Evolutionary conservation across 2,797 vertebrate genomes (phyloP), one percentile per base, ranked within the genome.

Genomic region (Buphagus erythrorhynchus): DNA sequence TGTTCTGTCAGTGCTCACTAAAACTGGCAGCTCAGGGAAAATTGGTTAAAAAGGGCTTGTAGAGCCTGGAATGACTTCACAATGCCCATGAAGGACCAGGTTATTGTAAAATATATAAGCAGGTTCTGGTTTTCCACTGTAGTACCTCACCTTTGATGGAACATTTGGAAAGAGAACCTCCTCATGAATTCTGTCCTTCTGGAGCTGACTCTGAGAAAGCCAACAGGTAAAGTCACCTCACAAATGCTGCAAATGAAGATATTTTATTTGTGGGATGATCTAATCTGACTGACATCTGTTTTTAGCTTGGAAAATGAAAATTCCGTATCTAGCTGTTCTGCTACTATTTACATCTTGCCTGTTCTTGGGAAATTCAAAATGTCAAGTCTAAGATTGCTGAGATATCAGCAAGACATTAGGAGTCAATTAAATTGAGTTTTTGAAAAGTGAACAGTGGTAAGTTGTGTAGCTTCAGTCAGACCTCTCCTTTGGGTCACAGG

Each of bases 51-150:
- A 97, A 95, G 58, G 91, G 85, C 91, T 96, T 86, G 77, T 95
- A 98, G 96, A 95, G 91, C 97, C 97, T 97, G 97, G 85, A 86
- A 94, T 97, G 96, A 96, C 97, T 97, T 97, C 97, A 92, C 79
- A 92, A 95, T 88, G 73, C 95, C 90, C 85, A 46, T 95, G 96
- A 96, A 97, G 95, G 91, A 95, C 86, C 33, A 1, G 93, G 80
- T 96, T 95, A 95, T 96, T 97, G 97, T 97, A 93, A 95, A 93
- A 94, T 97, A 95, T 96, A 96, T 97, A 96, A 97, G 94, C 95
- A 94, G 96, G 96, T 97, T 97, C 96, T 98, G 97, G 97, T 97
- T 98, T 97, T 96, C 97, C 96, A 87, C 91, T 97, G 71, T 92
- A 97, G 95, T 96, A 97, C 94, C 95, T 98, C 96, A 97, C 96